Evolutionary conservation across 2,888 invertebrate genomes (phyloP), one percentile per base, ranked within the genome.

Genomic region (Callinectes sapidus): DNA sequence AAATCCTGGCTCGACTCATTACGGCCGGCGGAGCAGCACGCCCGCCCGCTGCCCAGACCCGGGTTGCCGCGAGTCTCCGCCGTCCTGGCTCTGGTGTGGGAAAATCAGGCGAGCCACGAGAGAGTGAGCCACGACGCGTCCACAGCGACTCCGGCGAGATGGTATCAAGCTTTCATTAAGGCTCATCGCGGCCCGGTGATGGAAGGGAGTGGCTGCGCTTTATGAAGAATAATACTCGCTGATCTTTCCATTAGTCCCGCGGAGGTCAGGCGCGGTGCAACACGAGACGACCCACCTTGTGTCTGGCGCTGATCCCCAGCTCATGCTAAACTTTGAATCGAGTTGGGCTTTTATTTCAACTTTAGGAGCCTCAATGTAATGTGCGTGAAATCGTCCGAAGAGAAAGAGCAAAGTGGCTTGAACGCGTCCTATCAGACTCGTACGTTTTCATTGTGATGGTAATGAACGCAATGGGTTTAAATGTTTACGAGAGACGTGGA

Each of bases 121-220:
- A 28, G 90, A 35, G 85, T 48, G 32, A 90, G 90, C 90, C 90
- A 90, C 90, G 90, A 90, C 86, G 90, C 77, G 66, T 77, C 85
- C 90, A 23, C 85, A 85, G 28, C 85, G 85, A 23, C 90, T 35
- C 54, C 13, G 28, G 55, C 32, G 66, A 87, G 91, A 91, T 91
- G 87, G 66, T 87, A 91, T 87, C 91, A 87, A 23, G 32, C 91
- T 61, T 18, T 90, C 87, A 91, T 91, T 87, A 91, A n/a, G 87
- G 39, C 85, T 55, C 87, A 87, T 91, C 87, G 39, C n/a, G 18
- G 66, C 61, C 87, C 91, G 35, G 81, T 91, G 35, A 91, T 66
- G 87, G 28, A 42, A 87, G 90, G 90, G 39, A 91, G 87, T 87
- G 77, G 77, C 85, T 54, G 81, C 77, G 81, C 90, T 81, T 90